Evolutionary conservation across 1,140 invertebrate genomes (phyloP), one percentile per base, ranked within the genome.

Genomic region (Araneus ventricosus): DNA sequence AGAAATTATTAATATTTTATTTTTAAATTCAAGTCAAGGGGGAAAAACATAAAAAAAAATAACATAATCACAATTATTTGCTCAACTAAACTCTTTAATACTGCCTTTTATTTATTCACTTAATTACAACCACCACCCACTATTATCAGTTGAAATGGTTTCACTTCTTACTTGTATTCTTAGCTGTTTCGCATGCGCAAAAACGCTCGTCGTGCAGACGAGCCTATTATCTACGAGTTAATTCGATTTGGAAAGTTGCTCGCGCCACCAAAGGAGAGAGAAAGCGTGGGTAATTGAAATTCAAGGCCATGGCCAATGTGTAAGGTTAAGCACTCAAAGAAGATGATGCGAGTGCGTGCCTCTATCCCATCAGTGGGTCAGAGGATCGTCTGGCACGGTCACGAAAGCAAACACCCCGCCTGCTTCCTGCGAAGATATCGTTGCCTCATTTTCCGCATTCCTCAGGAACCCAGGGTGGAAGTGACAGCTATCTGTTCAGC

Each of bases 361-460:
- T 59, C n/a, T 7, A 86, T 61, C 84, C 52, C 84, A 86, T 86
- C 84, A 86, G 41, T 86, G 52, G 84, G 84, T 84, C 45, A 84
- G 39, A 52, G 30, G 24, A 84, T 41, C 80, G 80, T 45, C 80
- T 80, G 39, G n/a, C 27, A 34, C 14, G 30, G 30, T 34, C 70
- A 75, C 27, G 30, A 34, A 75, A 34, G 17, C 27, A 75, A 34
- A 75, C 70, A 34, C 70, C 70, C 30, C 70, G 30, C 70, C 30
- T 37, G 27, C 20, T 75, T 37, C 63, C 63, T 27, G 1, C 30
- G 3, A 75, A 75, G 70, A 75, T 75, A 75, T 75, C 70, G 70
- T 75, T 30, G 30, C 14, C 30, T 75, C 30, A 75, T 75, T 75
- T 75, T 75, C 70, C 70, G 70, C 70, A 75, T 75, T 75, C 70